These are phyloP conservation scores for Clarias magur DNA, from an alignment of 2,113 vertebrate genomes.

Conservation along the genomic window DNA sequence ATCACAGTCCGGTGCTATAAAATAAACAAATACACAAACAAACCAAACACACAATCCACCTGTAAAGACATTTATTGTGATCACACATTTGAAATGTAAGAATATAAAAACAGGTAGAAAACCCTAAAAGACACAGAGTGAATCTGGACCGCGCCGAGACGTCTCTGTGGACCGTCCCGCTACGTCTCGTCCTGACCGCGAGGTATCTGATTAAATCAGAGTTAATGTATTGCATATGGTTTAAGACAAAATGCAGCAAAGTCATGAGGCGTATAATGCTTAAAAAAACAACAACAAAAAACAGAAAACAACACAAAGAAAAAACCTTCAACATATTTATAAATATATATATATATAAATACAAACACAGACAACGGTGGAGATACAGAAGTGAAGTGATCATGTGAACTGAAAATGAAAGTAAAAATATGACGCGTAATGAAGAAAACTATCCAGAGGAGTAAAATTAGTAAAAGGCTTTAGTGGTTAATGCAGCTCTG, in stretches of 20 bases:
- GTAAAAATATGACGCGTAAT: background rate
- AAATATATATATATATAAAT: slow-evolving; percentile 24
- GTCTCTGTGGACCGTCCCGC: slow-evolving; percentile 18
- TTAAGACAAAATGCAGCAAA: background rate
- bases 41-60: background rate
- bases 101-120: slow-evolving; percentile 41
- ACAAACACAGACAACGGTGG: background rate
- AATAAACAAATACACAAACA: background rate
- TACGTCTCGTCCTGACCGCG: background rate
- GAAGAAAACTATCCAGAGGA: slow-evolving; percentile 13
- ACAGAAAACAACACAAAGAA: background rate
- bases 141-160: background rate
- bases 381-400: slow-evolving; percentile 7
- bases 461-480: slow-evolving; percentile 5
- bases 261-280: background rate
- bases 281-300: background rate
- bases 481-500: slow-evolving; percentile 9
- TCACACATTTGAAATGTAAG: background rate
- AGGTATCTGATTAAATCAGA: slow-evolving; percentile 25
- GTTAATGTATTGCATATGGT: slow-evolving; percentile 22
- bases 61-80: slow-evolving; percentile 47
- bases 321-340: background rate
- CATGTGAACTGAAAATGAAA: background rate
- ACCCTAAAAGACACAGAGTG: background rate
- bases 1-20: too few species aligned